Evolutionary conservation across 2,113 vertebrate species (phyloP).

Genomic region (Elephas maximus): DNA sequence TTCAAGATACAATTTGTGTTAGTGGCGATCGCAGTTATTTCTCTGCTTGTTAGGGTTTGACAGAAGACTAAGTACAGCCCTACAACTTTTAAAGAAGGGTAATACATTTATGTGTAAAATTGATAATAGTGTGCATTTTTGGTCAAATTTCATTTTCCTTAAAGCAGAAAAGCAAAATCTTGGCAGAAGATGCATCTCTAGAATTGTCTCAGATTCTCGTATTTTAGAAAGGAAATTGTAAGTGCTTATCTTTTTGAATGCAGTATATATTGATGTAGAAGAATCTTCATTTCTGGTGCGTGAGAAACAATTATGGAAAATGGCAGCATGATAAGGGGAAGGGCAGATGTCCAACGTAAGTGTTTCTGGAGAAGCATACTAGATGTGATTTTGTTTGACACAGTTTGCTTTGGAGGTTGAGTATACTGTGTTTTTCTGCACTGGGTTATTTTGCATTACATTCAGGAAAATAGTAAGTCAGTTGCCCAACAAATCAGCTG

Average conservation of each 20-base stretch:
- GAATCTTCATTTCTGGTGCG: slow-evolving; percentile 47
- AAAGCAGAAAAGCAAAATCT: slow-evolving; percentile 54
- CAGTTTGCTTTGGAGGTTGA: slow-evolving; percentile 63
- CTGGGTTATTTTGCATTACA: slow-evolving; percentile 65
- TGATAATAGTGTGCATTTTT: slow-evolving; percentile 13
- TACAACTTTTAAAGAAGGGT: slow-evolving; percentile 74
- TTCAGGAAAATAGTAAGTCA: slow-evolving; percentile 57
- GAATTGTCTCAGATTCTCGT: slow-evolving; percentile 26
- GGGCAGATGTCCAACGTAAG: slow-evolving; percentile 11
- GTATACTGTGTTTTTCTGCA: slow-evolving; percentile 3
- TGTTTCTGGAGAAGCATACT: slow-evolving; percentile 49
- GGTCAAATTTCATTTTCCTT: slow-evolving; percentile 51
- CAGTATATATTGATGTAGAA: neutral
- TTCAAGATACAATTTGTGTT: slow-evolving; percentile 76
- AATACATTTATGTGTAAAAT: slow-evolving; percentile 62
- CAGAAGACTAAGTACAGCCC: neutral
- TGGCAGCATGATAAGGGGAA: slow-evolving; percentile 8
- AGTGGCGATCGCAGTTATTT: slow-evolving; percentile 58
- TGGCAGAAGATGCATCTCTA: neutral
- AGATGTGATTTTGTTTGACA: slow-evolving; percentile 56
- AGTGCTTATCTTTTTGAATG: neutral
- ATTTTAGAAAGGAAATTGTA: slow-evolving; percentile 51
- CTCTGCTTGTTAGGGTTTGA: slow-evolving; percentile 55
- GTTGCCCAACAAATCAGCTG: slow-evolving; percentile 10
- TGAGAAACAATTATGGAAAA: slow-evolving; percentile 61